Conservation (phyloP, 35 echinoderm and acorn worm species). For the Apostichopus californicus region DNA sequence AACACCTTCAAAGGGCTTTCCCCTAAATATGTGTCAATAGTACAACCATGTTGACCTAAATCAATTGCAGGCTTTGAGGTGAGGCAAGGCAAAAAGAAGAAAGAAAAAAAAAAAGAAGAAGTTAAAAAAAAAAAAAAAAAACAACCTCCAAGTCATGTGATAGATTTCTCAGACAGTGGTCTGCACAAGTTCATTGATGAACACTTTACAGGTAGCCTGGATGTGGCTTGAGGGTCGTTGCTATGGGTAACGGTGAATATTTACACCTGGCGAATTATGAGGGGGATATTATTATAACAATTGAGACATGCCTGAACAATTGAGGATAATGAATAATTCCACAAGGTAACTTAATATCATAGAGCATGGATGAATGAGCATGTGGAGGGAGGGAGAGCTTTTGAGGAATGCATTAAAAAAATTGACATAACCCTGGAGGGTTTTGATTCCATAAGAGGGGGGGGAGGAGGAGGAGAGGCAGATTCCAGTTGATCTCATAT, state of each 20-base stretch:
- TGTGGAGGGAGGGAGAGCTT: background rate
- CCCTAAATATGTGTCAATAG: slow-evolving; percentile 59
- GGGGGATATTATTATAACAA: slow-evolving; percentile 11
- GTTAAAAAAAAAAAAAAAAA: background rate
- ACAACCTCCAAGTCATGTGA: slow-evolving; percentile 24
- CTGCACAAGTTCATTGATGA: background rate
- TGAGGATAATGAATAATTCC: slow-evolving; percentile 28
- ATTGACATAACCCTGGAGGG: too few species aligned
- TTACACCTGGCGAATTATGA: slow-evolving; percentile 46
- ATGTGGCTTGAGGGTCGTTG: slow-evolving; percentile 51
- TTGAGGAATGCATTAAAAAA: too few species aligned
- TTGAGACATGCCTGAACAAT: slow-evolving; percentile 32
- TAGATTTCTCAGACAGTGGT: slow-evolving; percentile 39
- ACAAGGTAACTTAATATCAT: background rate
- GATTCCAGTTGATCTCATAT: too few species aligned
- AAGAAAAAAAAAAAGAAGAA: slow-evolving; percentile 17
- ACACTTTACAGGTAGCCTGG: slow-evolving; percentile 10
- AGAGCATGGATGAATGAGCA: background rate
- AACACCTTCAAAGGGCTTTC: slow-evolving; percentile 53
- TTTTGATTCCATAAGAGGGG: too few species aligned
- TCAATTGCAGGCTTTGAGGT: slow-evolving; percentile 48
- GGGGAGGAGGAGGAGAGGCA: too few species aligned
- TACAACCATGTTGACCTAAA: slow-evolving; percentile 55
- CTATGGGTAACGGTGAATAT: slow-evolving; percentile 45
- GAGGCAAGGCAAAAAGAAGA: slow-evolving; percentile 31